phyloP scores from a whole-genome alignment of 1,140 invertebrate genomes.

The Charaxes varanes region DNA sequence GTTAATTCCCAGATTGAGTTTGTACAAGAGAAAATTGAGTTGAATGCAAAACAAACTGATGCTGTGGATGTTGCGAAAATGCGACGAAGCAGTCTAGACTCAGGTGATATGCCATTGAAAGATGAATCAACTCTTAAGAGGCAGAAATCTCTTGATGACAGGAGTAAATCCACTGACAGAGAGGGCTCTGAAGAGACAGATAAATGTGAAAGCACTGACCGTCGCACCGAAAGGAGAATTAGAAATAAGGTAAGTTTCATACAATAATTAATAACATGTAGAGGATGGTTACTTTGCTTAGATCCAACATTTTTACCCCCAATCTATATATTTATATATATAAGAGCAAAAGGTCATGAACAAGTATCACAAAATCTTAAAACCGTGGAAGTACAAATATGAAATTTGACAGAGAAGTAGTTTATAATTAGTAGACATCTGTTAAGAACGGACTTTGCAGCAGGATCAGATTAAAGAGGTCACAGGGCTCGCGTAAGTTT shows the following conservation, averaged over 20 bases:
- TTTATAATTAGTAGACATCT: no score
- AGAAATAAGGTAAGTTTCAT: slow-evolving; percentile 80
- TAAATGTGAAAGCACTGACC: slow-evolving; percentile 74
- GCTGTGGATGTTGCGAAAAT: slow-evolving; percentile 32
- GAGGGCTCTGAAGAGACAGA: slow-evolving; percentile 75
- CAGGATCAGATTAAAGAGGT: no score
- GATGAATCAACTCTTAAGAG: slow-evolving; percentile 69
- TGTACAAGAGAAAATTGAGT: slow-evolving; percentile 7
- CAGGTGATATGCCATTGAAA: slow-evolving; percentile 57
- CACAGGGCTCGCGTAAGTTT: no score
- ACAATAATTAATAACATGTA: no score
- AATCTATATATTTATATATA: no score
- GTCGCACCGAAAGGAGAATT: slow-evolving; percentile 77
- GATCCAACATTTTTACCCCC: no score
- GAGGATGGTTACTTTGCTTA: background rate
- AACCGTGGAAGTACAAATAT: no score
- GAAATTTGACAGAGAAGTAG: no score
- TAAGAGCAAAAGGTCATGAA: no score
- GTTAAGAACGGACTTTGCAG: no score
- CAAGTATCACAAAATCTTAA: no score
- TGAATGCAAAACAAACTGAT: slow-evolving; percentile 17
- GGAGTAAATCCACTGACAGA: slow-evolving; percentile 61
- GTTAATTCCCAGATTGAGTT: slow-evolving; percentile 17
- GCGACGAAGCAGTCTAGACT: slow-evolving; percentile 75
- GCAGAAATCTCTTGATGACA: slow-evolving; percentile 77